These are phyloP conservation scores for Eospalax fontanierii DNA, from an alignment of 2,797 vertebrate species.

Conservation along the genomic window DNA sequence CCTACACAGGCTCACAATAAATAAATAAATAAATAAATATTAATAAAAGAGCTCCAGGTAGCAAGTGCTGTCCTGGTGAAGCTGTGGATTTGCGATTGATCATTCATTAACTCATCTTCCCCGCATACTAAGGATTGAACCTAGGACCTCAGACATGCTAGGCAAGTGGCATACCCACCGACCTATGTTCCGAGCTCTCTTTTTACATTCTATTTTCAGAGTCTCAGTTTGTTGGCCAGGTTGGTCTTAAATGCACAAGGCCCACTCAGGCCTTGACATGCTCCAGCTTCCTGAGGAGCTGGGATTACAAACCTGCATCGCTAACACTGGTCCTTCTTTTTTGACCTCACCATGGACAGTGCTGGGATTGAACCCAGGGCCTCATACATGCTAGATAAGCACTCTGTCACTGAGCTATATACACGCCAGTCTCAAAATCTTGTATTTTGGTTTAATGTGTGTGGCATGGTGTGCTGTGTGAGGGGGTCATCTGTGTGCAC, in stretches of 20 bases:
- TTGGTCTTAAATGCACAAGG: background rate
- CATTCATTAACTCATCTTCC: background rate
- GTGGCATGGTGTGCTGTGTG: background rate
- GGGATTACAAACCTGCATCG: background rate
- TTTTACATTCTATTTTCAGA: background rate
- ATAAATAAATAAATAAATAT: background rate
- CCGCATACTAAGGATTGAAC: background rate
- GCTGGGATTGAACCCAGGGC: background rate
- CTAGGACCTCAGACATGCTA: background rate
- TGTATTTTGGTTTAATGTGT: background rate
- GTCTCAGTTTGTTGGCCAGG: background rate
- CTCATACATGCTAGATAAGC: background rate
- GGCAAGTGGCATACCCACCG: background rate
- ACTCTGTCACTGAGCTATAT: background rate
- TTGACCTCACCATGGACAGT: background rate
- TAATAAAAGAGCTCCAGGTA: background rate
- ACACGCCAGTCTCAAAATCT: background rate
- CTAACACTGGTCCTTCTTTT: background rate
- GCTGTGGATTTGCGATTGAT: background rate
- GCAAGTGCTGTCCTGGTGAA: background rate
- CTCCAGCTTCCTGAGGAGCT: background rate
- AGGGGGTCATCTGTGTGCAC: too few species aligned
- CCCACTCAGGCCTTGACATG: background rate
- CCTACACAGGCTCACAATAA: too few species aligned
- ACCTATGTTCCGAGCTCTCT: background rate